Base-by-base conservation (phyloP, 2,888 invertebrate species). In the Pomacea canaliculata region DNA sequence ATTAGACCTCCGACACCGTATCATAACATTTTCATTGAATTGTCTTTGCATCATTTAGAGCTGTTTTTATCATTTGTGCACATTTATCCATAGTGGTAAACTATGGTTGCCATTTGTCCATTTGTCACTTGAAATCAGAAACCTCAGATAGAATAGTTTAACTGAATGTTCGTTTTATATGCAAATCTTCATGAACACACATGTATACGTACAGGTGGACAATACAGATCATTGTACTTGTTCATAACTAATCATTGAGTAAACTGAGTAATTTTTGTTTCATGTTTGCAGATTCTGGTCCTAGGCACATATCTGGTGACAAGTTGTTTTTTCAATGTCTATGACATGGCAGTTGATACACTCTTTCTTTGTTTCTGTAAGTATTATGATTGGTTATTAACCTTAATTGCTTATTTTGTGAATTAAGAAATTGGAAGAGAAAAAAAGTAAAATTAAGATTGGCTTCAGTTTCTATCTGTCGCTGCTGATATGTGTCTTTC, bases 281-380 rank as follows among this genome's bases (percentile, higher is more conserved):
- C 71, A 60, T 71, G 73, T 37, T 83, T 83, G 16, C 86, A 92
- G 92, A 87, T 97, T 76, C 94, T 98, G 59, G 94, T 94, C 71
- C 90, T 97, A 70, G 96, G 94, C 70, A 94, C 97, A 0, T 99
- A 95, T 91, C 93, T 97, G 83, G 95, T 99, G 76, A 94, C 96
- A 56, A 94, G 94, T 65, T 93, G 96, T 81, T 98, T 98, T 93
- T 98, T 99, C 92, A 95, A 95, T 81, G 98, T 99, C 0, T 98
- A 97, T 91, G 94, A 95, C n/a, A 97, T 97, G 95, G 98, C 98
- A 0, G 97, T 99, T 1, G 98, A 98, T 88, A 99, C 98, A 0
- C 92, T 98, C 75, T 98, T 99, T 92, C 93, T 99, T 75, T 99
- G 98, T 91, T 99, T 98, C 93, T 93, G 96, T 96, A 93, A 95